Evolutionary conservation across 2,888 invertebrate genomes (phyloP).

Genomic region (Catocala nupta): DNA sequence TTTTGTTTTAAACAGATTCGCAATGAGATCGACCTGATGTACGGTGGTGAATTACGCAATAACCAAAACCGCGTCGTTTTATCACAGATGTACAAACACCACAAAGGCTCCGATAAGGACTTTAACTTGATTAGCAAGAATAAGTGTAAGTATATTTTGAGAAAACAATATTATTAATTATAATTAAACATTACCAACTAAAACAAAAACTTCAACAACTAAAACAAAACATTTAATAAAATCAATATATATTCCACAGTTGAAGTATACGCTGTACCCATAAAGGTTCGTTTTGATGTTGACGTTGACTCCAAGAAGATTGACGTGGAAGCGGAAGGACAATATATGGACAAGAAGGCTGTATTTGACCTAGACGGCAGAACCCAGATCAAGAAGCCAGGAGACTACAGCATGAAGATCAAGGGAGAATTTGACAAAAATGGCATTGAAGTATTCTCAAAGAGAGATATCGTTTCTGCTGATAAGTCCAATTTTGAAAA

Average conservation of each 20-base stretch:
- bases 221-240: not conserved
- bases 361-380: constrained; percentile 88
- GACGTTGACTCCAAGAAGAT: constrained; percentile 87
- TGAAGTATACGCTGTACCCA: constrained; percentile 83
- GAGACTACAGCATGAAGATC: constrained; percentile 77
- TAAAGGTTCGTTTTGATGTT: constrained; percentile 85
- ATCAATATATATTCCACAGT: constrained; percentile 64
- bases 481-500: constrained; percentile 89
- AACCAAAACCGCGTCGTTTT: constrained; percentile 86
- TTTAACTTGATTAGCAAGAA: constrained; percentile 85
- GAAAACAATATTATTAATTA: not conserved
- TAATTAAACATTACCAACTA: too few relatives aligned
- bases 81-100: constrained; percentile 75
- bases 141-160: constrained; percentile 66
- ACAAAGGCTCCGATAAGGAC: constrained; percentile 68
- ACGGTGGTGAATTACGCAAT: constrained; percentile 88
- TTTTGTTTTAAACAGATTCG: constrained; percentile 58
- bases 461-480: constrained; percentile 85
- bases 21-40: constrained; percentile 86
- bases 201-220: too few relatives aligned
- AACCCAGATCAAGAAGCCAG: constrained; percentile 74
- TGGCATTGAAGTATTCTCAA: constrained; percentile 82
- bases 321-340: constrained; percentile 85
- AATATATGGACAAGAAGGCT: constrained; percentile 87
- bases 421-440: constrained; percentile 66